Percentiles rank a stretch among this genome's conserved stretches.
Evolutionary conservation across 2,797 vertebrate species (phyloP).

Genomic region (Danio kyathit): DNA sequence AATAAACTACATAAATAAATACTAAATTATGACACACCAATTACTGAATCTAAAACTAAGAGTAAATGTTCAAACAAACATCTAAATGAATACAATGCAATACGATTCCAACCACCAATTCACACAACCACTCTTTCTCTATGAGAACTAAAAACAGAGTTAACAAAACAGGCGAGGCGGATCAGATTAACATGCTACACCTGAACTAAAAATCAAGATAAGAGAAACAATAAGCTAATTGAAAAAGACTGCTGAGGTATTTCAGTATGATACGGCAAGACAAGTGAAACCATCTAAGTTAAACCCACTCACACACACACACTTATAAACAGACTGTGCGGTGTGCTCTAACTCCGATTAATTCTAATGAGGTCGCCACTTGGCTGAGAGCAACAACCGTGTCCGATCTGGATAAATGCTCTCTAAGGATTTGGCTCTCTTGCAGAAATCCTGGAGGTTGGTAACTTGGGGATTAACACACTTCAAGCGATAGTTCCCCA

Average conservation of each 20-base stretch:
- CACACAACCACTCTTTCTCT: slow-evolving; percentile 22
- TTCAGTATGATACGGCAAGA: slow-evolving; percentile 41
- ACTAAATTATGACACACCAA: too few relatives aligned
- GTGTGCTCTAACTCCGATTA: slow-evolving; percentile 39
- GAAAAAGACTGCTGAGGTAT: slow-evolving; percentile 45
- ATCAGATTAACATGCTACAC: slow-evolving; percentile 77
- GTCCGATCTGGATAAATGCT: slow-evolving; percentile 50
- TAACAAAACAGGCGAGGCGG: slow-evolving; percentile 61
- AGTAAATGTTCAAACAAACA: too few relatives aligned
- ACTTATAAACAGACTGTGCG: slow-evolving; percentile 20
- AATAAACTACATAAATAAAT: too few relatives aligned
- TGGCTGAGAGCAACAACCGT: slow-evolving; percentile 39
- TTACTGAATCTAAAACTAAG: too few relatives aligned
- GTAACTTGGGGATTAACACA: slow-evolving; percentile 33
- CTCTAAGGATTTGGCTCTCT: slow-evolving; percentile 48
- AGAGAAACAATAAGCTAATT: slow-evolving; percentile 67
- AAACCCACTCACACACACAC: slow-evolving; percentile 5
- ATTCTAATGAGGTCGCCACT: slow-evolving; percentile 58
- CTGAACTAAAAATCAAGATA: slow-evolving; percentile 79
- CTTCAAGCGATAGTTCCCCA: not conserved
- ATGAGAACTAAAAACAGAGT: slow-evolving; percentile 45
- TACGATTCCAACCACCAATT: not conserved
- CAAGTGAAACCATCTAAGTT: slow-evolving; percentile 39
- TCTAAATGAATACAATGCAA: too few relatives aligned
- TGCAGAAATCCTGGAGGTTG: slow-evolving; percentile 42